These are phyloP conservation scores for Conistra vaccinii DNA, from an alignment of 2,888 invertebrate species.

Conservation along the genomic window DNA sequence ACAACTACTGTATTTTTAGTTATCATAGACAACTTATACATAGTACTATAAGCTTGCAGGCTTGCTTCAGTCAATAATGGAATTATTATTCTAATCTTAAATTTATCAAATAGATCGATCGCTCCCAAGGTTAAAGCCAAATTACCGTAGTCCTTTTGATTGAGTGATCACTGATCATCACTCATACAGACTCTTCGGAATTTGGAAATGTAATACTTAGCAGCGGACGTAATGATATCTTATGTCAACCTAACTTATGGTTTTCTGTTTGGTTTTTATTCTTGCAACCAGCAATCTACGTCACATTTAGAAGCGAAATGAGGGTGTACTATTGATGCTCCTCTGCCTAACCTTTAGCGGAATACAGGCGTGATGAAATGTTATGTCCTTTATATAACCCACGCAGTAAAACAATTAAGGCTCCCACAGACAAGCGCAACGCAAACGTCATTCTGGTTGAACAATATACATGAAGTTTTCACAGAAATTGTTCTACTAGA, in stretches of 20 bases:
- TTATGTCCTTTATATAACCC: too few relatives aligned
- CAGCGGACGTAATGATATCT: not conserved
- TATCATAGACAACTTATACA: not conserved
- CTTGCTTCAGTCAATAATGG: not conserved
- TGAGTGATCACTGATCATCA: not conserved
- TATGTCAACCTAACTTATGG: not conserved
- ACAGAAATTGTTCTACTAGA: too few relatives aligned
- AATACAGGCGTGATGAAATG: too few relatives aligned
- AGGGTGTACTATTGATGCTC: not conserved
- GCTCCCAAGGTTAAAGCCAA: not conserved
- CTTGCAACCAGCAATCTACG: not conserved
- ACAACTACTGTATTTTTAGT: not conserved
- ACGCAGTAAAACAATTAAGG: too few relatives aligned
- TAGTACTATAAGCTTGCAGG: not conserved
- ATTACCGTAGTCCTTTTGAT: not conserved
- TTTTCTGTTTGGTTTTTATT: not conserved
- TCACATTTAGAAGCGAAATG: not conserved
- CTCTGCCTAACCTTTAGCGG: too few relatives aligned
- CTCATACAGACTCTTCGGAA: not conserved
- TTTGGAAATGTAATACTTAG: not conserved
- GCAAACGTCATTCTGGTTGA: too few relatives aligned
- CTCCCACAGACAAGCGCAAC: too few relatives aligned
- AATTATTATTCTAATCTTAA: not conserved
- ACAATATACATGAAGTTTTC: too few relatives aligned
- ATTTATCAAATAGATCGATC: too few relatives aligned